Conservation (phyloP, 2,797 vertebrate genomes). For the Limosa lapponica region DNA sequence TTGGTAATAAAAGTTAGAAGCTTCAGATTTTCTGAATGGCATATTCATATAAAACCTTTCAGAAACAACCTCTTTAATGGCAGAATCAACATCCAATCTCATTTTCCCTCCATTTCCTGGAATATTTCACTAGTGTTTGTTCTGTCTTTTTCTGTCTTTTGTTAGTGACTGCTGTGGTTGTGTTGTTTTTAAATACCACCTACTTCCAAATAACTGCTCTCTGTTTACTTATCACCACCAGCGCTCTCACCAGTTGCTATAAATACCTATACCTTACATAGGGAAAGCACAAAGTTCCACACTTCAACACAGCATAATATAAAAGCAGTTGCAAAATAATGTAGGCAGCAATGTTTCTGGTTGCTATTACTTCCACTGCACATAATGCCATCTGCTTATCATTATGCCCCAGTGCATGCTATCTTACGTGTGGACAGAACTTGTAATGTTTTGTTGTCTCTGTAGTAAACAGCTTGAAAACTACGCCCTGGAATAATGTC, state of each 20-base stretch:
- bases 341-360: conserved; percentile 35
- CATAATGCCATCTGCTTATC: conserved; percentile 70
- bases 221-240: neutral
- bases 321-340: conserved; percentile 37
- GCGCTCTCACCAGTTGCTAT: neutral
- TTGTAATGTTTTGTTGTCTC: conserved; percentile 23
- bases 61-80: conserved; percentile 19
- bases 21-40: conserved; percentile 35
- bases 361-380: conserved; percentile 66
- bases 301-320: neutral
- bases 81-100: neutral
- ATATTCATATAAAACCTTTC: conserved; percentile 5
- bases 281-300: neutral
- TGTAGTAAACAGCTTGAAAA: conserved; percentile 57
- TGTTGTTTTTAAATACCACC: conserved; percentile 10
- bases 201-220: neutral
- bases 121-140: neutral
- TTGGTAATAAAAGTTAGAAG: conserved; percentile 56
- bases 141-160: neutral
- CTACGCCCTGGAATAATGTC: conserved; percentile 1
- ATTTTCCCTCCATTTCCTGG: neutral
- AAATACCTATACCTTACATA: neutral
- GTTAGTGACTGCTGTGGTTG: neutral
- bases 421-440: conserved; percentile 45
- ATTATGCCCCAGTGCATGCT: conserved; percentile 41